Base-by-base conservation (phyloP, 2,888 invertebrate genomes). In the Notocelia uddmanniana region DNA sequence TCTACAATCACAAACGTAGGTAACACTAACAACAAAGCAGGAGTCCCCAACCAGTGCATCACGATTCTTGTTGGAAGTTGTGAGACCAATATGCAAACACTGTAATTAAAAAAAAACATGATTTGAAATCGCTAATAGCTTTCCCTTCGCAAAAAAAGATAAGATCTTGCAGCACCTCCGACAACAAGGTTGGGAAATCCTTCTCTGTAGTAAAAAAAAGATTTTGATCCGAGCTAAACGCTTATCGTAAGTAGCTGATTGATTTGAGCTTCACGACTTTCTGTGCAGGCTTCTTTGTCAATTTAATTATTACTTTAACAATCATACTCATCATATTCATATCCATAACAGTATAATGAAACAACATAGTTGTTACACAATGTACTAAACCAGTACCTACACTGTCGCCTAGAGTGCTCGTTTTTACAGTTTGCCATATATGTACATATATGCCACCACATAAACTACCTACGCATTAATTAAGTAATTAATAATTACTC, bases 341-440 rank as follows among this genome's bases (percentile, higher is more conserved):
- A 66, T 45, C 57, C 15, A 66, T 68, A 68, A 77, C 64, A 68
- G 67, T 73, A 73, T 76, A 74, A 74, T 77, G 80, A 86, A 86
- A 91, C 92, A 93, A 93, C 93, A 92, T 85, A 89, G 92, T 92
- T 92, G 92, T 92, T 92, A 92, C 91, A 85, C 83, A 77, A 84
- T 82, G 89, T 92, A 92, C 91, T 91, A 85, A 78, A 85, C 77
- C 81, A 90, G 91, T 92, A 93, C 91, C 83, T 91, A 91, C 86
- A 79, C 79, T 81, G 74, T 76, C 78, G 80, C 80, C 76, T 83
- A 83, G 55, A 71, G 72, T 72, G 72, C 72, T 72, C 26, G 55
- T 72, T 72, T 68, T 62, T 72, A 72, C 72, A 72, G 26, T 68
- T 72, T 72, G 71, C 67, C 60, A 48, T 62, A 67, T 45, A 48